Evolutionary conservation across 2,888 invertebrate species (phyloP).

Genomic region (Cryptocephalus primarius): DNA sequence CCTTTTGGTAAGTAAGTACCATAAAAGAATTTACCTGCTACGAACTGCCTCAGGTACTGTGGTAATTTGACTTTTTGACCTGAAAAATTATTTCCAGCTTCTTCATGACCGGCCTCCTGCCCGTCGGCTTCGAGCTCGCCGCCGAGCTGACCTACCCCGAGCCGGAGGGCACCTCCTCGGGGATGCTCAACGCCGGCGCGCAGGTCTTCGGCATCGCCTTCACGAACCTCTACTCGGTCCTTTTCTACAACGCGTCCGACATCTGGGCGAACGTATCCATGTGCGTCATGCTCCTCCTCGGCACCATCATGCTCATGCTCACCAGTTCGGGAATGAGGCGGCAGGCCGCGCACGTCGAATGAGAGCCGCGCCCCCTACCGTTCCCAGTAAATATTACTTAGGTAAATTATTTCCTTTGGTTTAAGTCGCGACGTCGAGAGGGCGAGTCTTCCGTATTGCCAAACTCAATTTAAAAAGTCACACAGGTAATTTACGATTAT

Average conservation of each 20-base stretch:
- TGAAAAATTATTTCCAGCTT: constrained; percentile 79
- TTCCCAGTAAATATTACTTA: too few relatives aligned
- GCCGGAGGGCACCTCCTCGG: constrained; percentile 94
- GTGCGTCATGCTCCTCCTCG: constrained; percentile 63
- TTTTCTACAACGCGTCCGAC: constrained; percentile 55
- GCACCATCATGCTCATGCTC: constrained; percentile 66
- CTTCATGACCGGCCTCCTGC: constrained; percentile 98
- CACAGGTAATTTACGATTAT: too few relatives aligned
- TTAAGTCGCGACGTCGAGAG: too few relatives aligned
- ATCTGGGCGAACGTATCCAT: constrained; percentile 75
- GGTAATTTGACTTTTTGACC: too few relatives aligned
- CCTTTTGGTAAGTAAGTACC: too few relatives aligned
- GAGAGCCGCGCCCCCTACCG: too few relatives aligned
- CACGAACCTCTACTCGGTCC: constrained; percentile 62
- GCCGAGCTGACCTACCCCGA: constrained; percentile 96
- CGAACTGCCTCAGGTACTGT: too few relatives aligned
- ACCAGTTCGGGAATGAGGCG: constrained; percentile 73
- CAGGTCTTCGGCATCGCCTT: constrained; percentile 74
- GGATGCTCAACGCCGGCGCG: constrained; percentile 85
- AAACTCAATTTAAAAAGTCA: too few relatives aligned
- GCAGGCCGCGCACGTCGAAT: constrained; percentile 51
- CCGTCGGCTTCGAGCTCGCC: constrained; percentile 96
- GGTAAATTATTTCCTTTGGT: too few relatives aligned
- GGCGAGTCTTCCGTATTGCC: too few relatives aligned
- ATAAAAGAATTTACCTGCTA: too few relatives aligned